phyloP scores from a whole-genome alignment of 2,888 invertebrate genomes.

The Stegana nigrithorax region DNA sequence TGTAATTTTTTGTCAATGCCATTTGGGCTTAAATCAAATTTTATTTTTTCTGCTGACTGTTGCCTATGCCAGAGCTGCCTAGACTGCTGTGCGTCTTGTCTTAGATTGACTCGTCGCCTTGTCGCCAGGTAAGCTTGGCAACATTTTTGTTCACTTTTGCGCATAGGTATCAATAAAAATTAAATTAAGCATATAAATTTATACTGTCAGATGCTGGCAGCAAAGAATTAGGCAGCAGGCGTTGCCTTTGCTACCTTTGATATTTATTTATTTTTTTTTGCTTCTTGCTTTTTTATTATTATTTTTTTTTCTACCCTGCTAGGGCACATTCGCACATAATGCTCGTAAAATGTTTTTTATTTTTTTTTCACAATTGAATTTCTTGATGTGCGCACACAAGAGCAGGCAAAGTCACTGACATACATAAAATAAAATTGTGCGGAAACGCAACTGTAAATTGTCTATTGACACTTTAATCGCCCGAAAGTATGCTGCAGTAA shows the following conservation, averaged over 20 bases:
- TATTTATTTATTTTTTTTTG: no score
- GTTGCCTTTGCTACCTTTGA: no score
- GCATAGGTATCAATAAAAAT: not conserved
- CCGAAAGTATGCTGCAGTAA: not conserved
- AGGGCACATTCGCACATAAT: not conserved
- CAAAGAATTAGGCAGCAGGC: not conserved
- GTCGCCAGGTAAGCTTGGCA: not conserved
- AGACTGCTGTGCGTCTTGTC: no score
- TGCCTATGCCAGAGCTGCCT: not conserved
- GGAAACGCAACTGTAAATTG: not conserved
- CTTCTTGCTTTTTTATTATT: no score
- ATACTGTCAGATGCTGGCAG: not conserved
- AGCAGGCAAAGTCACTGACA: no score
- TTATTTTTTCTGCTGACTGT: not conserved
- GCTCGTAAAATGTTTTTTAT: constrained; percentile 2
- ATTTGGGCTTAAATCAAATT: not conserved
- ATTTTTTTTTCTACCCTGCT: no score
- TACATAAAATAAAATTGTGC: no score
- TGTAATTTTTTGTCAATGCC: not conserved
- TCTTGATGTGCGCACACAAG: not conserved
- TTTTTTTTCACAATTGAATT: not conserved
- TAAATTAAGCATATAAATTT: constrained; percentile 5
- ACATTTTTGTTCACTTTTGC: no score
- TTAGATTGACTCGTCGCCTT: not conserved
- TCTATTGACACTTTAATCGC: not conserved